Evolutionary conservation across 2,888 invertebrate species (phyloP), one percentile per base, ranked within the genome.

Genomic region (Epinotia nisella): DNA sequence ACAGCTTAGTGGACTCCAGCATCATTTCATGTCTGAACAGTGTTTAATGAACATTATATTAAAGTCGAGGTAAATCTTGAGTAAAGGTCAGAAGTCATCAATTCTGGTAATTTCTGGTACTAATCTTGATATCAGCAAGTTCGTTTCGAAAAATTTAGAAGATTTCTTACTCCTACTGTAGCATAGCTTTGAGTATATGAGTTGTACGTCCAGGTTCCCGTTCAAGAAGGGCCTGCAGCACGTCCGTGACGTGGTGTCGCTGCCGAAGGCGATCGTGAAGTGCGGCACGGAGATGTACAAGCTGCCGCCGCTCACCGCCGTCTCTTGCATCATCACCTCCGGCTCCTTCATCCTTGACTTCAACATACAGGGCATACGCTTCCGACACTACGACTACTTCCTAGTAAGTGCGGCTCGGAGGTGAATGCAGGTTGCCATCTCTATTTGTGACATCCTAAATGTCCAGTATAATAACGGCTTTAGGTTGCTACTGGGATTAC

Each of bases 211-310:
- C 77, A 93, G 93, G 75, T 93, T 93, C 67, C 93, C 93, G 0
- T 93, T 92, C 78, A 93, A 93, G 79, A 93, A 93, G 81, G 85
- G 77, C 60, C 75, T 92, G 0, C 92, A 93, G 73, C 91, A 91
- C 68, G 78, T 86, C 0, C 83, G 93, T 0, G 93, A 93, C 76
- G 87, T 93, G 2, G 82, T 89, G 0, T 84, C 88, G 0, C 76
- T 93, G 1, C 93, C 93, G 0, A 93, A 93, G 74, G 93, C 93
- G 1, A 90, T 91, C 9, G 92, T 93, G n/a, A 93, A 93, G 76
- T 93, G 93, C 61, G 93, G 93, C 1, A 85, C 88, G 7, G 87
- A 86, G 56, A 87, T 86, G 85, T 93, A 93, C 82, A 93, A 93
- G 78, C 80, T 93, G 76, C 93, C 93, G 0, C 93, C 93, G 0